Evolutionary conservation across 2,888 invertebrate species (phyloP).

Genomic region (Patella caerulea): DNA sequence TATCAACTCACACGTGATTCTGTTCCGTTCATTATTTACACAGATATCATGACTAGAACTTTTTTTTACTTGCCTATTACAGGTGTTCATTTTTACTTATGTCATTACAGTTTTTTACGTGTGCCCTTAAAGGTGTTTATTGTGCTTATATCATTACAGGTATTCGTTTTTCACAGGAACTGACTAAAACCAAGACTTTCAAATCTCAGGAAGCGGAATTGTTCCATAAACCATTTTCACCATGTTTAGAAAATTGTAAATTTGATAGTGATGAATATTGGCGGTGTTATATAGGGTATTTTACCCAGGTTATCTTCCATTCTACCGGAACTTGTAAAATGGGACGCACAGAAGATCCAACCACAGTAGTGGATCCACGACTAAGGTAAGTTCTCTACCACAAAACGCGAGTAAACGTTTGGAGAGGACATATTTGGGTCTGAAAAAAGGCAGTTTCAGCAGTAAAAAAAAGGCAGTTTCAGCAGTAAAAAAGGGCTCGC

Average conservation of each 20-base stretch:
- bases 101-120: constrained; percentile 10
- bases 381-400: constrained; percentile 43
- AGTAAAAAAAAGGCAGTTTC: too few relatives aligned
- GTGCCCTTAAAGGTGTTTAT: too few relatives aligned
- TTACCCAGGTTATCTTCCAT: constrained; percentile 72
- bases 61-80: too few relatives aligned
- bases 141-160: constrained; percentile 11
- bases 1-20: too few relatives aligned
- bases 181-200: constrained; percentile 32
- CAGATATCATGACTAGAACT: too few relatives aligned
- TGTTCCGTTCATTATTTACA: too few relatives aligned
- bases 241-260: constrained; percentile 19
- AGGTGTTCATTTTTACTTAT: not conserved
- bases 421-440: too few relatives aligned
- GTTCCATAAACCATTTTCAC: constrained; percentile 31
- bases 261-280: constrained; percentile 46
- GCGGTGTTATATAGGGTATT: constrained; percentile 37
- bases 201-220: constrained; percentile 32
- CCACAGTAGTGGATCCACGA: constrained; percentile 79
- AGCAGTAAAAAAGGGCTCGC: too few relatives aligned
- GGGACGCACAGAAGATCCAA: constrained; percentile 72
- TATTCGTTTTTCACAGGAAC: constrained; percentile 15
- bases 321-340: constrained; percentile 83
- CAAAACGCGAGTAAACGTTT: too few relatives aligned
- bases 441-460: too few relatives aligned